phyloP scores from a whole-genome alignment of 2,113 vertebrate species.

The Sinocyclocheilus grahami region DNA sequence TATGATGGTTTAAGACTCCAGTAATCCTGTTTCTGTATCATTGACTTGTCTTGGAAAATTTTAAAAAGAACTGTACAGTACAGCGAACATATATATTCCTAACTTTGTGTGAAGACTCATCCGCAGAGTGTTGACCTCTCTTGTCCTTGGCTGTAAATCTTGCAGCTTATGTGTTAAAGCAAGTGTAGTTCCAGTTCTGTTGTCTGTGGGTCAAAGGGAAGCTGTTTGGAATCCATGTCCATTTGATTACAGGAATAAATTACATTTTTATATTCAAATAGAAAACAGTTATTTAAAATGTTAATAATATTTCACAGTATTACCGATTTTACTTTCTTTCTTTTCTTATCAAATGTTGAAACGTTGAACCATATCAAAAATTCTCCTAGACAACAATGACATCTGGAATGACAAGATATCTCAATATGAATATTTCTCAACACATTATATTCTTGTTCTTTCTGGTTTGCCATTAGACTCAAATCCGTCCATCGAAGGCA shows the following conservation, averaged over 20 bases:
- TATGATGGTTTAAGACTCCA: neutral
- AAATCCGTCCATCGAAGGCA: neutral
- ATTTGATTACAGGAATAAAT: neutral
- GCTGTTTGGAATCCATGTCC: neutral
- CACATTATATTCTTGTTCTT: neutral
- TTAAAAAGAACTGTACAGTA: neutral
- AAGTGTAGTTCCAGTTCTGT: neutral
- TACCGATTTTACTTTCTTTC: neutral
- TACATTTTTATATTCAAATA: neutral
- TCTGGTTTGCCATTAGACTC: neutral
- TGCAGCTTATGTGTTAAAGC: neutral
- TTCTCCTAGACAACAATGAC: no score
- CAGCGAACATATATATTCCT: neutral
- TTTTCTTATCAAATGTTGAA: neutral
- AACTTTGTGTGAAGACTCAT: neutral
- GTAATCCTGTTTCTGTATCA: neutral
- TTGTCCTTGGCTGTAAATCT: conserved; percentile 21
- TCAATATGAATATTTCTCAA: neutral
- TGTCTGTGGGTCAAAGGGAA: neutral
- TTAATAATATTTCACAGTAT: neutral
- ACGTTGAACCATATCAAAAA: no score
- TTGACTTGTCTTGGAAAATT: neutral
- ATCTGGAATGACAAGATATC: no score
- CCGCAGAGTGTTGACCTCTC: conserved; percentile 6
- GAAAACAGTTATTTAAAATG: neutral